Evolutionary conservation across 2,888 invertebrate genomes (phyloP).

Genomic region (Xestia ashworthii): DNA sequence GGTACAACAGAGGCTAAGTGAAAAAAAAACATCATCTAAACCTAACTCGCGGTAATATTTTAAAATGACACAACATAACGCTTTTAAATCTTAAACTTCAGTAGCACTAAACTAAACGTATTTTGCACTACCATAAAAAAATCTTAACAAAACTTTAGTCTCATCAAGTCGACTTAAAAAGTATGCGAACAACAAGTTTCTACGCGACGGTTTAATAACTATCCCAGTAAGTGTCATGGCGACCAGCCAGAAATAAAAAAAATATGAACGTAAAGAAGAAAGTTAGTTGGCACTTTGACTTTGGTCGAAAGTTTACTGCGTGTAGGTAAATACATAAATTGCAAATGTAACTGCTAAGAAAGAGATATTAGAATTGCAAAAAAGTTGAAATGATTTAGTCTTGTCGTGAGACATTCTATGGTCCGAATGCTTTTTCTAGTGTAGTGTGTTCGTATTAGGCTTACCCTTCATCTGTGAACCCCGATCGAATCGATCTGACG

Average conservation of each 20-base stretch:
- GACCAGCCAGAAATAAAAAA: constrained; percentile 44
- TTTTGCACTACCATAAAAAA: constrained; percentile 3
- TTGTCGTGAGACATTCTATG: no score
- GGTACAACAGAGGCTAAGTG: no score
- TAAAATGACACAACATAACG: not conserved
- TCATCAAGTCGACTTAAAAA: constrained; percentile 35
- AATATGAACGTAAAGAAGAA: constrained; percentile 28
- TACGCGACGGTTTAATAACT: constrained; percentile 32
- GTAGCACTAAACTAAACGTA: not conserved
- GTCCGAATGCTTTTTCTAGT: not conserved
- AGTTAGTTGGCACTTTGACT: constrained; percentile 46
- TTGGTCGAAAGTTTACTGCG: constrained; percentile 18
- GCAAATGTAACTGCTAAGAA: constrained; percentile 15
- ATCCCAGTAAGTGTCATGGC: constrained; percentile 46
- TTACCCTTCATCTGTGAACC: no score
- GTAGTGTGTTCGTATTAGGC: not conserved
- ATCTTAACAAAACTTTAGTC: constrained; percentile 24
- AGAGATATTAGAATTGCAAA: not conserved
- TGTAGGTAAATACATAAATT: constrained; percentile 40
- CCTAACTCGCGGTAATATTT: not conserved
- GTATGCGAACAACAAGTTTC: constrained; percentile 40
- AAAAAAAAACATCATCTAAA: not conserved
- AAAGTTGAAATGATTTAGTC: not conserved
- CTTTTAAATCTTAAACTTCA: not conserved
- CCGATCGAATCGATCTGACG: no score